Base-by-base conservation (phyloP, 2,113 vertebrate species). In the Ahaetulla prasina region DNA sequence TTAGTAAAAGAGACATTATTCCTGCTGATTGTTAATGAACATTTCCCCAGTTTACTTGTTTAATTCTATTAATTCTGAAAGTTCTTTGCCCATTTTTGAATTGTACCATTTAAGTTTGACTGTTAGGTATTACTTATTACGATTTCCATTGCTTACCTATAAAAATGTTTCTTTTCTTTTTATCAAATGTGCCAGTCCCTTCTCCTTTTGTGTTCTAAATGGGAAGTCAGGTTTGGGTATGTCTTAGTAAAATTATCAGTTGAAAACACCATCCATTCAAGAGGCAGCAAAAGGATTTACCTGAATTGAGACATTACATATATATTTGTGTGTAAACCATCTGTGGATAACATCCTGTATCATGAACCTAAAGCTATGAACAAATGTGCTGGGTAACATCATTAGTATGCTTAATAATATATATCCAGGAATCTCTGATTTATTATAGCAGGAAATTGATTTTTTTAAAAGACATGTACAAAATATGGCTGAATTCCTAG, bases 131-230 rank as follows among this genome's bases (percentile, higher is more conserved):
- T 39, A 87, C 11, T 63, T 86, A 50, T 91, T 63, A 27, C 11
- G 30, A 39, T 23, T 63, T n/a, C 35, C 30, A 86, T 25, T 60
- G 84, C 60, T 91, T 50, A 57, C 30, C 45, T 60, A 14, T n/a
- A 45, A 52, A 88, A 25, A 23, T 88, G 2, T 45, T 18, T 8
- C 22, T 52, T 47, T 85, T 88, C 3, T 0, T 92, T 95, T 92
- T 91, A 57, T 87, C 88, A 90, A 88, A 91, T 43, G 87, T 96
- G 63, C 95, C 91, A 92, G 74, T 89, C 89, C 49, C 35, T 85
- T 47, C 74, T 60, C 22, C 60, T 84, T 91, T 91, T 74, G 20
- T 55, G 68, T 89, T 39, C 16, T 27, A 74, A 43, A 27, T 54
- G 12, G 89, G 88, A 88, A 57, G 87, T 0, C 16, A 89, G 30